phyloP scores from a whole-genome alignment of 2,888 invertebrate species.

The Serrognathus titanus region DNA sequence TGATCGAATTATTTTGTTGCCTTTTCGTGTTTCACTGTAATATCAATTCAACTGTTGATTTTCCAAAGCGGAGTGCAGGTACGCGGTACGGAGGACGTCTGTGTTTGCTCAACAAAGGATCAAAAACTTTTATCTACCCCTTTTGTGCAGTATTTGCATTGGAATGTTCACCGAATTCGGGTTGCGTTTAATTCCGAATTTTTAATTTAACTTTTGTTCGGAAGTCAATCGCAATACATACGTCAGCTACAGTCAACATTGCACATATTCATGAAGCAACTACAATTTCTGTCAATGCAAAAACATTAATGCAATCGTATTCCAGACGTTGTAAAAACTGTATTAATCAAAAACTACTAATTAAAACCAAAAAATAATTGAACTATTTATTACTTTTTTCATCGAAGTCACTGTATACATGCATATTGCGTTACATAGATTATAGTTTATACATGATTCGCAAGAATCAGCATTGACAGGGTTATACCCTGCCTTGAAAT shows the following conservation, averaged over 20 bases:
- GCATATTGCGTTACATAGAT: no score
- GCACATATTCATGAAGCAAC: neutral
- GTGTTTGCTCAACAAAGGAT: neutral
- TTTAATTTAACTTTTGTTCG: neutral
- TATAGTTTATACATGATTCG: no score
- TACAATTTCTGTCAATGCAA: neutral
- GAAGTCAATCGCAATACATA: neutral
- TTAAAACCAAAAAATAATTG: no score
- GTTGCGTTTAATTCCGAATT: neutral
- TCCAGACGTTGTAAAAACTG: no score
- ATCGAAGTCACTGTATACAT: no score
- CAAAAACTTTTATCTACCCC: conserved; percentile 1
- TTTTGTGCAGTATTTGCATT: neutral
- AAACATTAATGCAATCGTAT: neutral
- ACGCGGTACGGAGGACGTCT: conserved; percentile 15
- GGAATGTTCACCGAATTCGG: neutral
- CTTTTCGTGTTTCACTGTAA: conserved; percentile 16
- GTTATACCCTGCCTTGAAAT: no score
- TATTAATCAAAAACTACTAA: no score
- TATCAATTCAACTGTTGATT: conserved; percentile 25
- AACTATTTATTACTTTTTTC: no score
- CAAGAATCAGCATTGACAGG: no score
- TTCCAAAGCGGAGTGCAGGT: conserved; percentile 19
- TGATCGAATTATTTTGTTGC: conserved; percentile 27
- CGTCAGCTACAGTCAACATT: neutral